A percentile compares a stretch with the other conserved stretches of the same genome.
These are phyloP conservation scores for Phortica variegata DNA, from an alignment of 1,140 invertebrate genomes.

Conservation along the genomic window DNA sequence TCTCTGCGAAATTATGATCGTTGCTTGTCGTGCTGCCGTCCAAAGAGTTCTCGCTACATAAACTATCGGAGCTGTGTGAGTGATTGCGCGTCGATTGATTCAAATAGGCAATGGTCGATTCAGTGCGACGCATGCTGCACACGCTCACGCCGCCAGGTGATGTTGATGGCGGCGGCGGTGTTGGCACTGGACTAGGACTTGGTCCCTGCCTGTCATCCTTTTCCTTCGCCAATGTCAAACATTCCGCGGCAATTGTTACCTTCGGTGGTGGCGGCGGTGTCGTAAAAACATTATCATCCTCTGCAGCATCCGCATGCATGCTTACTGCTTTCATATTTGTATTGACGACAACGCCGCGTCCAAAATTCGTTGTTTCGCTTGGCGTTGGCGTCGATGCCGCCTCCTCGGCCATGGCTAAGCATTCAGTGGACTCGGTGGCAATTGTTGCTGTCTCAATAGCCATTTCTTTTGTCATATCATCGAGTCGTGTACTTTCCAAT, in stretches of 20 bases:
- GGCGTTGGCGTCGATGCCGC: constrained; percentile 16
- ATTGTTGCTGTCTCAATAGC: constrained; percentile 53
- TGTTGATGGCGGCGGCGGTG: constrained; percentile 48
- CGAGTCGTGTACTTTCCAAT: constrained; percentile 44
- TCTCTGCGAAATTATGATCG: constrained; percentile 43
- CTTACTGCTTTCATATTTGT: neutral
- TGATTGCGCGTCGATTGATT: constrained; percentile 49
- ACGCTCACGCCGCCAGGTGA: constrained; percentile 44
- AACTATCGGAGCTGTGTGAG: constrained; percentile 54
- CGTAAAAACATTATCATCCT: neutral
- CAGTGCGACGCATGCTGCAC: constrained; percentile 43
- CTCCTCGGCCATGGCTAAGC: constrained; percentile 29
- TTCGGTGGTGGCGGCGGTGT: constrained; percentile 18
- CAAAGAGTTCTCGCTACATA: constrained; percentile 54
- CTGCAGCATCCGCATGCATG: neutral
- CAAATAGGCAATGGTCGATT: constrained; percentile 43
- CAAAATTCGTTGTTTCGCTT: constrained; percentile 1
- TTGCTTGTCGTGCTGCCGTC: constrained; percentile 36
- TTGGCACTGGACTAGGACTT: constrained; percentile 35
- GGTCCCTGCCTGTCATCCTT: constrained; percentile 27
- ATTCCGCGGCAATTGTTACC: constrained; percentile 44
- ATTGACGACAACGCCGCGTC: constrained; percentile 14
- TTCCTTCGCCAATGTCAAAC: constrained; percentile 20
- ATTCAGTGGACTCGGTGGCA: constrained; percentile 50
- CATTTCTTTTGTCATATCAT: constrained; percentile 41